Conservation (phyloP, 2,797 vertebrate genomes). For the Amblyopsis hoosieri region DNA sequence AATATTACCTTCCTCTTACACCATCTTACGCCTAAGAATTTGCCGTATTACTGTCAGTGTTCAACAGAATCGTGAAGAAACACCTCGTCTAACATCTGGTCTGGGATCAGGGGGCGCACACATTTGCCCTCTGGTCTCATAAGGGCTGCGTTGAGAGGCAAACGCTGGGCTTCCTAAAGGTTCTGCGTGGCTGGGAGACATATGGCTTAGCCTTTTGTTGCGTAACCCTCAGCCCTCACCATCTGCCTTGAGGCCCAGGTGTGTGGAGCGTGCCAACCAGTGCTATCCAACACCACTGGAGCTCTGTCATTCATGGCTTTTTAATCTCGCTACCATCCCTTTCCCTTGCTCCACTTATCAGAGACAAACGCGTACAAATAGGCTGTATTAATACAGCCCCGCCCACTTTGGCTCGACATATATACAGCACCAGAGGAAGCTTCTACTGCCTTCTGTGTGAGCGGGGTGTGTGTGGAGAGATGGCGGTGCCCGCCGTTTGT, state of each 20-base stretch:
- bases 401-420: constrained; percentile 37
- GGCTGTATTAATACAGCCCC: constrained; percentile 47
- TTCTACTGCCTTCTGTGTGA: constrained; percentile 24
- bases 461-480: constrained; percentile 42
- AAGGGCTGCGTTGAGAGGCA: constrained; percentile 55
- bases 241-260: constrained; percentile 82
- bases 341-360: constrained; percentile 68
- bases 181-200: constrained; percentile 78
- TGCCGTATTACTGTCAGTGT: constrained; percentile 54
- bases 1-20: constrained; percentile 22
- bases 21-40: constrained; percentile 21
- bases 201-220: constrained; percentile 79
- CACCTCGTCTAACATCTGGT: constrained; percentile 76
- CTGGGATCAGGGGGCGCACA: constrained; percentile 67
- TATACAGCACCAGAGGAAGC: constrained; percentile 19
- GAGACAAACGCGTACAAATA: constrained; percentile 59
- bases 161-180: constrained; percentile 71
- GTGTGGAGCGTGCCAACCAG: constrained; percentile 73
- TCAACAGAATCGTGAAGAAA: constrained; percentile 56
- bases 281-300: constrained; percentile 68
- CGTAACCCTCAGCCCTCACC: constrained; percentile 79
- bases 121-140: constrained; percentile 64
- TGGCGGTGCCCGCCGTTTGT: constrained; percentile 48
- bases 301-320: constrained; percentile 74
- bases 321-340: constrained; percentile 57